Evolutionary conservation across 2,113 vertebrate genomes (phyloP).

Genomic region (Leptobrachium ailaonicum): DNA sequence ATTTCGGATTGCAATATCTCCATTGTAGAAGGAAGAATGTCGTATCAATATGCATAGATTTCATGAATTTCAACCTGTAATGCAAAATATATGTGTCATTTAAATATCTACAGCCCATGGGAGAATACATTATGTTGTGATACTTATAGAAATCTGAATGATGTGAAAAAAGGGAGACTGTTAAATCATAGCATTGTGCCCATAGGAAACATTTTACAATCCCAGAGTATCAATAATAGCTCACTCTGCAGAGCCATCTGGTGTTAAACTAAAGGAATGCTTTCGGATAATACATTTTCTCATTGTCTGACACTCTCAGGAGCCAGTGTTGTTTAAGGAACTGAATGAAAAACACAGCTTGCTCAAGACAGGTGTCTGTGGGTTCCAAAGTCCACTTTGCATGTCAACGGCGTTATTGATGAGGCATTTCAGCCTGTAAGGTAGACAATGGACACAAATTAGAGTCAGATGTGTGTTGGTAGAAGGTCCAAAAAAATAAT

Average conservation of each 20-base stretch:
- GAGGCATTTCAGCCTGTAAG: neutral
- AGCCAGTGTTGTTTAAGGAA: constrained; percentile 6
- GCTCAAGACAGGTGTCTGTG: neutral
- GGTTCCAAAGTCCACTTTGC: constrained; percentile 1
- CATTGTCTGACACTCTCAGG: neutral
- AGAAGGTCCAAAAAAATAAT: too few species aligned
- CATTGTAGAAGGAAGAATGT: neutral
- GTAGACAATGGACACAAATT: neutral
- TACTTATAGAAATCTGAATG: neutral
- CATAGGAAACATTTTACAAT: neutral
- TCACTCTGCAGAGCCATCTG: constrained; percentile 32
- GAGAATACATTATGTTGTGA: constrained; percentile 1
- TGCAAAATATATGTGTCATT: constrained; percentile 5
- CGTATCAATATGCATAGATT: neutral
- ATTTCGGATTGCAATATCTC: neutral
- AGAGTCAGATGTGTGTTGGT: neutral
- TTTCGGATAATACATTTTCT: neutral
- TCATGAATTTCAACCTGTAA: neutral
- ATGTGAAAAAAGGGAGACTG: neutral
- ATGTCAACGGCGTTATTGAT: neutral
- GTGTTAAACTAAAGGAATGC: constrained; percentile 17
- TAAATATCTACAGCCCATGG: neutral
- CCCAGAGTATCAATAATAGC: neutral
- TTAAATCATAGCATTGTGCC: neutral
- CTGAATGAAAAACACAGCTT: constrained; percentile 2